Evolutionary conservation across 2,888 invertebrate genomes (phyloP).

Genomic region (Caenorhabditis macrosperma): DNA sequence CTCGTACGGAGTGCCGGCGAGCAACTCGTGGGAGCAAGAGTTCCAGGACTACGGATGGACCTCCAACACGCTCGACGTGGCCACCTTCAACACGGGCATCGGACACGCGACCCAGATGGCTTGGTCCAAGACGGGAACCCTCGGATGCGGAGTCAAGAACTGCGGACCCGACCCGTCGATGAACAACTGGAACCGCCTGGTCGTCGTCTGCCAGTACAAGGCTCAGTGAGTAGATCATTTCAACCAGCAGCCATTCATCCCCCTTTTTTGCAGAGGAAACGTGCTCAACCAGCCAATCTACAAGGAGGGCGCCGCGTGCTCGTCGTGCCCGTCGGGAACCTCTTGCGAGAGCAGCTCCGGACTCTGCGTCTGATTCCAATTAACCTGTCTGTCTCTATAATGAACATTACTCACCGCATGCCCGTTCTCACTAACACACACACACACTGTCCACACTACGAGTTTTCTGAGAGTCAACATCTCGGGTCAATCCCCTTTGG

Average conservation of each 20-base stretch:
- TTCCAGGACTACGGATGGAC: constrained; percentile 42
- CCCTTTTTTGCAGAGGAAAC: neutral
- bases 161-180: constrained; percentile 12
- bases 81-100: constrained; percentile 36
- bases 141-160: constrained; percentile 55
- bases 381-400: neutral
- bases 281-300: constrained; percentile 23
- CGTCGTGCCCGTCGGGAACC: constrained; percentile 26
- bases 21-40: constrained; percentile 19
- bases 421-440: no score
- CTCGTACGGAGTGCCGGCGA: neutral
- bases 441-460: no score
- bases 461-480: constrained; percentile 20
- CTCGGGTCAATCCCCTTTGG: constrained; percentile 47
- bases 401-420: no score
- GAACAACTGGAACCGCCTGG: constrained; percentile 14
- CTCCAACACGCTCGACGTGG: constrained; percentile 4
- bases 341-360: constrained; percentile 3
- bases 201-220: constrained; percentile 52
- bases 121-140: constrained; percentile 34
- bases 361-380: neutral
- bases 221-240: neutral
- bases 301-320: constrained; percentile 27
- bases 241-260: no score
- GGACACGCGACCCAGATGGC: constrained; percentile 61